Percentiles rank a stretch among this genome's conserved stretches.
Evolutionary conservation across 2,113 vertebrate species (phyloP).

Genomic region (Elanoides forficatus): DNA sequence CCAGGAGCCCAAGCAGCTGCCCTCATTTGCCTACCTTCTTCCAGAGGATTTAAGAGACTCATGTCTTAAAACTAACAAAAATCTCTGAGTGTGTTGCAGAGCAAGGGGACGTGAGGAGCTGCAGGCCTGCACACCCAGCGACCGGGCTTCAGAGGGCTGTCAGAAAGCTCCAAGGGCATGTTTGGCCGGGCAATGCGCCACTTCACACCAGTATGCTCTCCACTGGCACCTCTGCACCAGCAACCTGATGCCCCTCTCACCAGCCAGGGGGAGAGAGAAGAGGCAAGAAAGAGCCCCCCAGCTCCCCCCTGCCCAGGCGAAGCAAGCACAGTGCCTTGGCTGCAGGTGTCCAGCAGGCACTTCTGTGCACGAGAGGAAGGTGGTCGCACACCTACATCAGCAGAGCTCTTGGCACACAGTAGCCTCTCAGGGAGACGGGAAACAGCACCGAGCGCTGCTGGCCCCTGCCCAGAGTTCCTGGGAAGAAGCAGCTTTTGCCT

Average conservation of each 20-base stretch:
- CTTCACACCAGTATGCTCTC: not conserved
- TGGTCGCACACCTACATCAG: accelerated
- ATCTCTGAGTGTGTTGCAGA: not conserved
- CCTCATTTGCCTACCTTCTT: not conserved
- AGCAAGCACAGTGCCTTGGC: not conserved
- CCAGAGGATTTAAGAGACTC: not conserved
- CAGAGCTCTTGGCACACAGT: not conserved
- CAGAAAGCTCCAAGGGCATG: not conserved
- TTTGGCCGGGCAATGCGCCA: not conserved
- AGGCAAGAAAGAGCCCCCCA: not conserved
- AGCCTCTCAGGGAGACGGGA: too few relatives aligned
- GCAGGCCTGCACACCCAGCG: not conserved
- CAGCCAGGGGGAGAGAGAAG: accelerated
- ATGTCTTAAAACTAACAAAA: not conserved
- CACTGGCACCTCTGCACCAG: not conserved
- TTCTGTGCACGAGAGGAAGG: accelerated
- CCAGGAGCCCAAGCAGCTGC: not conserved
- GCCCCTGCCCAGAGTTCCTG: not conserved
- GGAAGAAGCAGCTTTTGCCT: not conserved
- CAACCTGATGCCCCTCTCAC: not conserved
- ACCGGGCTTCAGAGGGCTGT: not conserved
- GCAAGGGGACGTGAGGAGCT: not conserved
- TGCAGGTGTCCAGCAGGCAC: not conserved
- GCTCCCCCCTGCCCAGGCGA: too few relatives aligned
- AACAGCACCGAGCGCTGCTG: accelerated